These are phyloP conservation scores for Chondrilla cf. caribensis DNA, from an alignment of 37 sponge, comb jelly and placozoan genomes.

Conservation along the genomic window DNA sequence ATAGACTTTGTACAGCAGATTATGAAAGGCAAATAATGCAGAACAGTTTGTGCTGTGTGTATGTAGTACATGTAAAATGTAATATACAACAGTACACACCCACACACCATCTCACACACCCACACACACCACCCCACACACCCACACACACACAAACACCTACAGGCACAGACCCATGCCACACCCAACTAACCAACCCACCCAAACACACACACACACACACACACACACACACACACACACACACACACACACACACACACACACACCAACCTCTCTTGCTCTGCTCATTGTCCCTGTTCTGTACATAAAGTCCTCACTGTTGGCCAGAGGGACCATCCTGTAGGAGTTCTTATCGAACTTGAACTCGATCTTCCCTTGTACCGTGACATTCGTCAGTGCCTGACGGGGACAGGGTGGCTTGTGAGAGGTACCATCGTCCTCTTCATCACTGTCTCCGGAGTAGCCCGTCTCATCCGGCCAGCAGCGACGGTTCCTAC, in stretches of 20 bases:
- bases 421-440: slow-evolving; percentile 3
- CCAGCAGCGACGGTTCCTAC: slow-evolving; percentile 44
- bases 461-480: not conserved
- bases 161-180: too few species aligned
- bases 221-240: too few species aligned
- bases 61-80: not conserved
- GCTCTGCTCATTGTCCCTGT: slow-evolving; percentile 42
- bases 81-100: not conserved
- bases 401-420: not conserved
- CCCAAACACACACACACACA: too few species aligned
- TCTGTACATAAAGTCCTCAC: slow-evolving; percentile 78
- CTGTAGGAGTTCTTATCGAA: slow-evolving; percentile 70
- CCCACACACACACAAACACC: too few species aligned
- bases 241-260: not conserved
- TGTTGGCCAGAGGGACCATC: slow-evolving; percentile 75
- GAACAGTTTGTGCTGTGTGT: not conserved
- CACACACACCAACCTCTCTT: slow-evolving; percentile 39
- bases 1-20: too few species aligned
- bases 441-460: slow-evolving; percentile 17
- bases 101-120: too few species aligned
- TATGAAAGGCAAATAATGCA: too few species aligned
- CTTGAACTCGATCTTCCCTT: slow-evolving; percentile 78
- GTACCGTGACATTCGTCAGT: slow-evolving; percentile 36
- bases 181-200: too few species aligned
- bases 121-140: too few species aligned